Evolutionary conservation across 2,888 invertebrate species (phyloP), one percentile per base, ranked within the genome.

Genomic region (Schizaphis graminum): DNA sequence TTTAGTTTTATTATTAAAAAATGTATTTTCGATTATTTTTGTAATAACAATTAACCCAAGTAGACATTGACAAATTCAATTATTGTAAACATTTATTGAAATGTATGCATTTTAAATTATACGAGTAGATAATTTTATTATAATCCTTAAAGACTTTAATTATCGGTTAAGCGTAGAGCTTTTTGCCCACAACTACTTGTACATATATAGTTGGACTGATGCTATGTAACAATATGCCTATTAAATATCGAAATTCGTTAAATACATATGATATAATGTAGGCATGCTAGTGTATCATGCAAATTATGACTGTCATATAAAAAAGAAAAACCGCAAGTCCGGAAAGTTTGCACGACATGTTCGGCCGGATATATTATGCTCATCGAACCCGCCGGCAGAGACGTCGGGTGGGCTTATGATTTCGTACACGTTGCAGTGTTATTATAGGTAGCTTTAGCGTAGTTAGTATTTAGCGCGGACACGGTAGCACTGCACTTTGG

Each of bases 401-500:
- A n/a, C n/a, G 16, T 67, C 13, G 10, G 16, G 0, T 16, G n/a
- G n/a, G n/a, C 67, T 67, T 67, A n/a, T n/a, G n/a, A 16, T 67
- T 67, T 67, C 67, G 3, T 16, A 67, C 67, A n/a, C 67, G 53
- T 53, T 53, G 1, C 61, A 67, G 7, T n/a, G n/a, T 67, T 16
- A 67, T 67, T 13, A 7, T 26, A 28, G 28, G n/a, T 7, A 67
- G 77, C 77, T 77, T 77, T 77, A 35, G 35, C 21, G 35, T 77
- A 67, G 67, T 28, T 57, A 13, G 26, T 89, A 28, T 8, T 47
- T 28, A 41, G 16, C 53, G 77, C 16, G 49, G 67, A 91, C 86
- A 92, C 61, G 88, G 88, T 47, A 41, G 35, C 88, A 88, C 88
- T 92, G 92, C 92, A 92, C 92, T 87, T 92, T 87, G 92, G 92